phyloP scores from a whole-genome alignment of 1,140 invertebrate species.

The Dysdera silvatica region DNA sequence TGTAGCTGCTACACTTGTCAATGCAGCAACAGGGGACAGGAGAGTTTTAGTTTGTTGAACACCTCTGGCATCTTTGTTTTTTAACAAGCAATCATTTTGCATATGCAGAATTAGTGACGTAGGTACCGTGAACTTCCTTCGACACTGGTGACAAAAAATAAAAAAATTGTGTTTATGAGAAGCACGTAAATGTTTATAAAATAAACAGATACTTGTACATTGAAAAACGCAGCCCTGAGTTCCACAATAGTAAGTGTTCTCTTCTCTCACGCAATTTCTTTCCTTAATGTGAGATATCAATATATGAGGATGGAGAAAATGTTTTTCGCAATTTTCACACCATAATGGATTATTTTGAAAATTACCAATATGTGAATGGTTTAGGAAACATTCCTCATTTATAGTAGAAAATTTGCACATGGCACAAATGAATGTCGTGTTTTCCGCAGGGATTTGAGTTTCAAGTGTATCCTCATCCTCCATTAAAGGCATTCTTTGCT shows the following conservation, averaged over 20 bases:
- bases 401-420: conserved; percentile 4
- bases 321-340: conserved; percentile 19
- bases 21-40: too few species aligned
- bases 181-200: conserved; percentile 17
- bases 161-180: conserved; percentile 22
- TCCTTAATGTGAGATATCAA: conserved; percentile 18
- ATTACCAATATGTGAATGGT: conserved; percentile 17
- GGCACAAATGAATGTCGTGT: conserved; percentile 8
- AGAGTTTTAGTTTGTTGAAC: too few species aligned
- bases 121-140: conserved; percentile 22
- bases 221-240: conserved; percentile 17
- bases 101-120: conserved; percentile 24
- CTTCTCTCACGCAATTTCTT: conserved; percentile 3
- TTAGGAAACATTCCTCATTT: conserved; percentile 20
- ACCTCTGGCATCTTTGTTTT: too few species aligned
- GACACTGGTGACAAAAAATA: conserved; percentile 23
- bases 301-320: conserved; percentile 17
- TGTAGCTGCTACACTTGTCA: too few species aligned
- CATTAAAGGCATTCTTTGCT: too few species aligned
- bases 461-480: too few species aligned
- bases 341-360: conserved; percentile 18
- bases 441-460: too few species aligned
- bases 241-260: conserved; percentile 21
- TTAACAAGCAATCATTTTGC: conserved; percentile 21
- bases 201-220: conserved; percentile 5